Conservation (phyloP, 2,888 invertebrate species). For the Hofmannophila pseudospretella region DNA sequence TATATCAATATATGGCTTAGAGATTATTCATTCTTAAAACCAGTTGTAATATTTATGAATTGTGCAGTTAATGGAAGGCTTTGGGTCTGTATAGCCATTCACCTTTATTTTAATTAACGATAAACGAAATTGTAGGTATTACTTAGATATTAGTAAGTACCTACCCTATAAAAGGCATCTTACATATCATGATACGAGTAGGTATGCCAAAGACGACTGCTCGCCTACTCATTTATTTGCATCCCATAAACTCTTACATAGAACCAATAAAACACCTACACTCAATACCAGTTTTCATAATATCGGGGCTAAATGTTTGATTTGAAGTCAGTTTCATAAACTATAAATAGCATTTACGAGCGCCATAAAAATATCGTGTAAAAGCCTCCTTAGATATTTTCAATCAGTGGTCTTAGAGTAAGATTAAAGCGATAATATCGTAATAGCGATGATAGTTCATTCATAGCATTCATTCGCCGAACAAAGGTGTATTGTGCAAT, state of each 20-base stretch:
- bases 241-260: constrained; percentile 6
- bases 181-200: no score
- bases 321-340: constrained; percentile 31
- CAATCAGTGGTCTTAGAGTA: constrained; percentile 35
- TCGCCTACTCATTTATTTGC: constrained; percentile 6
- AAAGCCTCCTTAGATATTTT: constrained; percentile 34
- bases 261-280: constrained; percentile 13
- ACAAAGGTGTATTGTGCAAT: constrained; percentile 71
- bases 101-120: no score
- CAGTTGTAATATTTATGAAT: no score
- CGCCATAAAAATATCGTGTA: constrained; percentile 28
- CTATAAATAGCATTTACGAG: constrained; percentile 39
- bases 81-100: no score
- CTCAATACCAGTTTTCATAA: constrained; percentile 11
- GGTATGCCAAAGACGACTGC: no score
- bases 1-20: no score
- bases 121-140: no score
- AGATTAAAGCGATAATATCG: constrained; percentile 42
- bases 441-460: constrained; percentile 53
- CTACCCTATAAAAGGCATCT: no score
- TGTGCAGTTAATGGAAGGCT: no score
- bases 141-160: no score
- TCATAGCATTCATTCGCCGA: constrained; percentile 45
- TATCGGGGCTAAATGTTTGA: constrained; percentile 16
- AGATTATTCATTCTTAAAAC: no score